Percentiles rank a stretch among this genome's conserved stretches.
phyloP scores from a whole-genome alignment of 2,113 vertebrate genomes.

The Peucedramus taeniatus region DNA sequence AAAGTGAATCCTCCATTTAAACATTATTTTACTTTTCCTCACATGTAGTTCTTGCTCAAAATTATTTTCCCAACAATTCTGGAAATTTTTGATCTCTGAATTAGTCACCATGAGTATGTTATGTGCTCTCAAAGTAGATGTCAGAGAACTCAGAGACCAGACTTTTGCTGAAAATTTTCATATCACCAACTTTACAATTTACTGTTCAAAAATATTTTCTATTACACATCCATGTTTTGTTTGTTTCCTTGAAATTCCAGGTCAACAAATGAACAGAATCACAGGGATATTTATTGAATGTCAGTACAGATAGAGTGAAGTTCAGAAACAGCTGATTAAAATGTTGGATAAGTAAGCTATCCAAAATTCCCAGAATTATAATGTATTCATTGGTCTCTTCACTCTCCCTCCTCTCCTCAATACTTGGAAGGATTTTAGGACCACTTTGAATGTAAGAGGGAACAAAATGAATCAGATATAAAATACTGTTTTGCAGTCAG shows the following conservation, averaged over 20 bases:
- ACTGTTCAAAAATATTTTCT: not conserved
- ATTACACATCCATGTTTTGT: not conserved
- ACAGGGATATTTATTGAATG: not conserved
- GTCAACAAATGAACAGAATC: not conserved
- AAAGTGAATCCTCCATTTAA: not conserved
- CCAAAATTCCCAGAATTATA: not conserved
- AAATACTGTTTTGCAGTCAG: not conserved
- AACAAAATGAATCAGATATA: not conserved
- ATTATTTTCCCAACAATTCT: not conserved
- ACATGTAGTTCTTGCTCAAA: not conserved
- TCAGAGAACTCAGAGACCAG: not conserved
- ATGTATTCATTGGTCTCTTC: not conserved
- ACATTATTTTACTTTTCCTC: not conserved
- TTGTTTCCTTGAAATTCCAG: not conserved
- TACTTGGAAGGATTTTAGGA: not conserved
- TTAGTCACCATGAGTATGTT: not conserved
- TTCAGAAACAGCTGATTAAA: not conserved
- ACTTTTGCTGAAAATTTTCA: not conserved
- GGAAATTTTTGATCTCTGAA: not conserved
- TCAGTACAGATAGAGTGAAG: not conserved
- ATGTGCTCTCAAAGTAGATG: not conserved
- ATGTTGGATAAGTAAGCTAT: not conserved
- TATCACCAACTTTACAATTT: not conserved
- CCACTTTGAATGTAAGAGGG: not conserved
- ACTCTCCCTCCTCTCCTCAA: not conserved